Conservation (phyloP, 2,888 invertebrate species). For the Papilio gigon region DNA sequence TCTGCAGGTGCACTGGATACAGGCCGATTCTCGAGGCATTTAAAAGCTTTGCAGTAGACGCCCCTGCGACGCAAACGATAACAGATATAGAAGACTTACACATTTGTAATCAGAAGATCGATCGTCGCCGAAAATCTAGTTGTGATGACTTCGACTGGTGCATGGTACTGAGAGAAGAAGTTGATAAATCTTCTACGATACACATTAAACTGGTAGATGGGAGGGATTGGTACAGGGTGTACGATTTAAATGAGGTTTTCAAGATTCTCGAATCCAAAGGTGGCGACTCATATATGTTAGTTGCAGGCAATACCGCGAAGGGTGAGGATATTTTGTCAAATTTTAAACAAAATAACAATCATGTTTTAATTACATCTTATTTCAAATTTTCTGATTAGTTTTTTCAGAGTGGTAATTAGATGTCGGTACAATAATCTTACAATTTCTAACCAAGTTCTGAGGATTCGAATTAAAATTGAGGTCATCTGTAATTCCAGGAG, state of each 20-base stretch:
- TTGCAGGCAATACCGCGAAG: slow-evolving; percentile 90
- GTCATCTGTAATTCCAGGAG: slow-evolving; percentile 57
- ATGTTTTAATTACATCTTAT: too few relatives aligned
- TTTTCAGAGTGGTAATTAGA: too few relatives aligned
- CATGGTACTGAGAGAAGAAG: slow-evolving; percentile 48
- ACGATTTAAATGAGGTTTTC: slow-evolving; percentile 76
- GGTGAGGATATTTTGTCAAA: slow-evolving; percentile 72
- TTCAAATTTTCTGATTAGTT: too few relatives aligned
- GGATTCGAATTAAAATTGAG: neutral
- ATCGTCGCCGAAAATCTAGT: slow-evolving; percentile 42
- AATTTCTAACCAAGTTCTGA: neutral
- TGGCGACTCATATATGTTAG: slow-evolving; percentile 81
- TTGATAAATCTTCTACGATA: slow-evolving; percentile 31
- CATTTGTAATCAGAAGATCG: slow-evolving; percentile 50
- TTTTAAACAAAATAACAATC: neutral
- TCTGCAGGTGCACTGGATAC: slow-evolving; percentile 91
- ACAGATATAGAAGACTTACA: slow-evolving; percentile 61
- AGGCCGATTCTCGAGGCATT: slow-evolving; percentile 89
- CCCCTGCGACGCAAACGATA: slow-evolving; percentile 69
- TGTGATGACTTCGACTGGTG: slow-evolving; percentile 55
- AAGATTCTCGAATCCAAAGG: slow-evolving; percentile 69
- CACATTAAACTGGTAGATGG: slow-evolving; percentile 64
- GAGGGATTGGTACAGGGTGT: slow-evolving; percentile 79
- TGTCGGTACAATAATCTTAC: too few relatives aligned
- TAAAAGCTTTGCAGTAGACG: slow-evolving; percentile 87